A percentile compares a stretch with the other conserved stretches of the same genome.
Conservation (phyloP, 2,888 invertebrate genomes). For the Tricholauxania praeusta region DNA sequence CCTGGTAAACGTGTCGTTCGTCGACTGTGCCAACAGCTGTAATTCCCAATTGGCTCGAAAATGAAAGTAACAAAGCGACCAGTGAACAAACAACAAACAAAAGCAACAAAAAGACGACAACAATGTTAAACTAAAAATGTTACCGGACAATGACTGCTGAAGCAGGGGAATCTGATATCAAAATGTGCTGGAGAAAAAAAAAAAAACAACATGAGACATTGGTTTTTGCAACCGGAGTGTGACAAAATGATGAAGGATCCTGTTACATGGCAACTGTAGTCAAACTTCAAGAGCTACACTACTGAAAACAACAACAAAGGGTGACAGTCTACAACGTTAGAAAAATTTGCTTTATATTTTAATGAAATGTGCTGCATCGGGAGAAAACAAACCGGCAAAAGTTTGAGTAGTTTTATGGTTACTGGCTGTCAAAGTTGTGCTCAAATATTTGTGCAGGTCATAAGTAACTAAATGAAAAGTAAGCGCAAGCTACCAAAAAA, state of each 20-base stretch:
- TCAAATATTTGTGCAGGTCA: too few relatives aligned
- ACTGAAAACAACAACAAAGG: neutral
- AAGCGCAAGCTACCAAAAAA: too few relatives aligned
- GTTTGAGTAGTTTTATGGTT: too few relatives aligned
- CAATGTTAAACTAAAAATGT: too few relatives aligned
- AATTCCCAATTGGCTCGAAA: constrained; percentile 31
- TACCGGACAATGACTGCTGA: neutral
- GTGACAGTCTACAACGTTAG: constrained; percentile 1
- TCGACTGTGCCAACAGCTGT: constrained; percentile 18
- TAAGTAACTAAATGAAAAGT: too few relatives aligned
- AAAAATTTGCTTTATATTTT: constrained; percentile 12
- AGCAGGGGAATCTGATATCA: constrained; percentile 1
- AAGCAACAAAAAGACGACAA: neutral
- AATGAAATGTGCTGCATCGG: neutral
- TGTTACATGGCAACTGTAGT: constrained; percentile 3
- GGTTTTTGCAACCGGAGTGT: too few relatives aligned
- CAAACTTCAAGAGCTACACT: constrained; percentile 2
- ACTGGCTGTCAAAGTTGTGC: too few relatives aligned
- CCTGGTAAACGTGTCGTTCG: neutral
- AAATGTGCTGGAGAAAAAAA: constrained; percentile 16
- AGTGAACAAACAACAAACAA: constrained; percentile 4
- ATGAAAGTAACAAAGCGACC: constrained; percentile 7
- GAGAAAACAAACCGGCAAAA: too few relatives aligned
- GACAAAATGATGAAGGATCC: constrained; percentile 3
- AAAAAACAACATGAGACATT: neutral